Evolutionary conservation across 2,797 vertebrate species (phyloP), one percentile per base, ranked within the genome.

Genomic region (Spea hammondii): DNA sequence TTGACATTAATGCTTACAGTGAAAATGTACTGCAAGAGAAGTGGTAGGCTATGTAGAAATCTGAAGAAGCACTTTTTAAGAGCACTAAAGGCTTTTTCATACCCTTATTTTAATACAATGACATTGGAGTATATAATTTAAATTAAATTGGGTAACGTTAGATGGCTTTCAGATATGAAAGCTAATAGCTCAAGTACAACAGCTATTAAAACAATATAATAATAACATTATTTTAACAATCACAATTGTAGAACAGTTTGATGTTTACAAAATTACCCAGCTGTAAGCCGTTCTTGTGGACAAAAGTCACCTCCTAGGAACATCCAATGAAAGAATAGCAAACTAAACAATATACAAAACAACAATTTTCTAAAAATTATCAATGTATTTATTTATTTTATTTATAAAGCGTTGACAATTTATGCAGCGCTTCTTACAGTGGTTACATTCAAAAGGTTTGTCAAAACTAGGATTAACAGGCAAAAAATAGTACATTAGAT

Each of bases 101-200:
- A 59, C 51, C 70, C 49, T 9, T 65, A 45, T 49, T 65, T 49
- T 76, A 77, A 69, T 5, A 49, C 65, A 72, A 55, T 73, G 79
- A 49, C 65, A 57, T 64, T 53, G 44, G 54, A 78, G 55, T 70
- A 77, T 82, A 49, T 59, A 6, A 1, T 66, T 77, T 14, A 70
- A 67, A 11, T 79, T 64, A 11, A 82, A 79, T 87, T 84, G 84
- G 60, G 81, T 66, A 70, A 82, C 65, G 32, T 54, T 80, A 70
- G 44, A 66, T 84, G 83, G 70, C 78, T 80, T 85, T 81, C n/a
- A 84, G 83, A 83, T 72, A 67, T 67, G 46, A 82, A 86, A 83
- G 54, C 5, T 72, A 65, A 69, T 77, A 53, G 46, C 76, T 75
- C 45, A 53, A 49, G 53, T 79, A 70, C 64, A 8, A 64, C 45